Base-by-base conservation (phyloP, 2,113 vertebrate species). In the Oreochromis tanganicae region DNA sequence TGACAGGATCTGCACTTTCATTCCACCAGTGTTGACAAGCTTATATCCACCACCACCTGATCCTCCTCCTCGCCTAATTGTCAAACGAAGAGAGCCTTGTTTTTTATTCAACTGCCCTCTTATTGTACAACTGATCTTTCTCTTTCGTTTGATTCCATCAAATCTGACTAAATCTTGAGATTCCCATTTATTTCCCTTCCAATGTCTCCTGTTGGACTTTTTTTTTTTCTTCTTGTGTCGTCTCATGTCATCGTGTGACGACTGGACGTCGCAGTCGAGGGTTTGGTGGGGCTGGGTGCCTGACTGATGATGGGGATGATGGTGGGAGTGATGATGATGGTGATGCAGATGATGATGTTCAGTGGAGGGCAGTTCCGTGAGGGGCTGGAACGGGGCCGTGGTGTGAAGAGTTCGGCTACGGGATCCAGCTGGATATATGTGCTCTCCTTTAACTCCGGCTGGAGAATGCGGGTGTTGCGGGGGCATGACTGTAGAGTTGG, bases 151-250 rank as follows among this genome's bases (percentile, higher is more conserved):
- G 66, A 88, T 94, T 84, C 80, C 95, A 80, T 96, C 92, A 19
- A 83, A 93, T 93, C 92, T 94, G 46, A 94, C 91, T 93, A 94
- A 80, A 89, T 92, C 93, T 89, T 91, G 92, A 91, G 24, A 93
- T 85, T 50, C 95, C 83, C 93, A 95, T 34, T 82, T 95, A 79
- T 63, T 96, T 95, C 92, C 81, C 92, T 87, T 92, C 90, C 86
- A 94, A 86, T 94, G 93, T 92, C 82, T 95, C 93, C 90, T 73
- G 90, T 85, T 82, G 87, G 63, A 96, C 97, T 96, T 92, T 96
- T 93, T 97, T 96, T 96, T 97, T 93, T 94, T 96, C 92, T 95
- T 97, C 93, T 96, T 96, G 81, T 93, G 93, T 50, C 95, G 94
- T 95, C 94, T 86, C 91, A 96, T 13, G 78, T 95, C 80, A 88